Base-by-base conservation (phyloP, 2,797 vertebrate genomes). In the Aldrovandia affinis region DNA sequence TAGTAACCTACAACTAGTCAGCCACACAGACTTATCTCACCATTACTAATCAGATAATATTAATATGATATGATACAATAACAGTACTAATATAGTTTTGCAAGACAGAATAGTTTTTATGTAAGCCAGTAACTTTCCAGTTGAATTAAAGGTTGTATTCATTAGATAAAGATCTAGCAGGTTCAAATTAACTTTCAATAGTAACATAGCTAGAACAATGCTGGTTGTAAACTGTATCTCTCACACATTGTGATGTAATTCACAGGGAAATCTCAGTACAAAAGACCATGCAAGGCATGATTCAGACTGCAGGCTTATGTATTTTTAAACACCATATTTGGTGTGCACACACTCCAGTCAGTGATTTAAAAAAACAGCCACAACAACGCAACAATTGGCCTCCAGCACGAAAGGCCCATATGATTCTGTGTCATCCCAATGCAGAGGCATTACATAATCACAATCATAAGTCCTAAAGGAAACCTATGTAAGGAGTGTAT, bases 1-100 rank as follows among this genome's bases (percentile, higher is more conserved):
- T n/a, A n/a, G n/a, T n/a, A n/a, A n/a, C 39, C 0, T 15, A 73
- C 12, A 50, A 50, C 18, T 73, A 8, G 28, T 42, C 4, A 22
- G 20, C 28, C 39, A 20, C 22, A 8, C 15, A 2, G 68, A 73
- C 39, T 73, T 42, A 20, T 68, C 28, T 30, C 63, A 33, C 30
- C 63, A 68, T 30, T 68, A 68, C 63, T 68, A 30, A 63, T 28
- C n/a, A n/a, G n/a, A n/a, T n/a, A n/a, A n/a, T n/a, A n/a, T n/a
- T n/a, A n/a, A n/a, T n/a, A n/a, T n/a, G n/a, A n/a, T n/a, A n/a
- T n/a, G n/a, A n/a, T n/a, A n/a, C n/a, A n/a, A n/a, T n/a, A n/a
- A n/a, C n/a, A n/a, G n/a, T n/a, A 28, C 12, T 63, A 1, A 57
- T 20, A 18, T 63, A 28, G 30, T 61, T 28, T 63, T 63, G 28